phyloP scores from a whole-genome alignment of 2,888 invertebrate genomes.

The Nymphalis c-album region DNA sequence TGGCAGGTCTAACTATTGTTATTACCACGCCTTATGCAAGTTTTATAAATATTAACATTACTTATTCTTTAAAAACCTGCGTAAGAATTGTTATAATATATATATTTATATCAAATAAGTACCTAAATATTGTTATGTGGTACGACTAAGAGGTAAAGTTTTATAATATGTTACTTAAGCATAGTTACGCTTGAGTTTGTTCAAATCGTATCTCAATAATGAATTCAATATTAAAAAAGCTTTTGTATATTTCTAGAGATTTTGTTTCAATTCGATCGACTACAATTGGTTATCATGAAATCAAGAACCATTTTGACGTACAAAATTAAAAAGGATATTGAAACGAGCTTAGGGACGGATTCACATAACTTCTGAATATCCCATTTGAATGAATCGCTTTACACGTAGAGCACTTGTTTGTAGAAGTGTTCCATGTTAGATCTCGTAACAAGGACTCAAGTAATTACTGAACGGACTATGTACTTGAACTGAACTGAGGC shows the following conservation, averaged over 20 bases:
- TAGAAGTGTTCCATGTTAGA: not conserved
- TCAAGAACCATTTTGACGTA: not conserved
- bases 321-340: not conserved
- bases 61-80: no score
- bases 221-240: no score
- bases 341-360: not conserved
- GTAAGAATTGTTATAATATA: no score
- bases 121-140: no score
- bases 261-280: not conserved
- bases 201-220: no score
- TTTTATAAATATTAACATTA: no score
- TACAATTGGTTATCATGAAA: not conserved
- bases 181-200: no score
- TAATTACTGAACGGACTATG: constrained; percentile 12
- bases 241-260: not conserved
- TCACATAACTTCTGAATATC: not conserved
- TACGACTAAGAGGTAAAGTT: no score
- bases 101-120: no score
- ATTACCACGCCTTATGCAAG: no score
- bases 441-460: constrained; percentile 9
- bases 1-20: no score
- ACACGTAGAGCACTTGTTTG: not conserved
- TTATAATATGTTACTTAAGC: no score
- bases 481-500: not conserved
- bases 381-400: not conserved